Percentiles rank a stretch among this genome's conserved stretches.
Conservation (phyloP, 2,113 vertebrate species). For the Chunga burmeisteri region DNA sequence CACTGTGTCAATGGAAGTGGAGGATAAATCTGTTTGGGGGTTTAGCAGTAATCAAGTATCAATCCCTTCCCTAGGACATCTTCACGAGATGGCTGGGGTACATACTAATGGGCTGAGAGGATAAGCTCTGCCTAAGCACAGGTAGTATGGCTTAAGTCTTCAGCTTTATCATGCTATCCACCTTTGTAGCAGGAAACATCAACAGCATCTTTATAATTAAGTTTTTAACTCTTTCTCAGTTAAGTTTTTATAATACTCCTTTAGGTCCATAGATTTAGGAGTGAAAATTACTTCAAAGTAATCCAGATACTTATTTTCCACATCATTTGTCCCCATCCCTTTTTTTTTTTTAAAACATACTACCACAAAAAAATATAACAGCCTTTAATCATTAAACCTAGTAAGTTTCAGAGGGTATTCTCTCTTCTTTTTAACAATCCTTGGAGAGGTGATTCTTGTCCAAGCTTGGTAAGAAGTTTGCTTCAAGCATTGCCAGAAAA, state of each 20-base stretch:
- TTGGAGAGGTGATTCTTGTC: background rate
- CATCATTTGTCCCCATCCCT: background rate
- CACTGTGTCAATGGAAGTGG: background rate
- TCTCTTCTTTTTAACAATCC: background rate
- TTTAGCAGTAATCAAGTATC: fast-evolving
- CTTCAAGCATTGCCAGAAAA: conserved; percentile 35
- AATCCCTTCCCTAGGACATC: background rate
- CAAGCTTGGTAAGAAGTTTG: background rate
- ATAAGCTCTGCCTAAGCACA: background rate
- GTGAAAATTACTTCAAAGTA: background rate
- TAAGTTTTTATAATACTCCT: background rate
- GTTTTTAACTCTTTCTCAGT: background rate
- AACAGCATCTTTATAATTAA: background rate
- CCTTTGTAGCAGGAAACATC: background rate
- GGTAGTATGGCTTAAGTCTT: background rate
- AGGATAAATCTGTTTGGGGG: background rate
- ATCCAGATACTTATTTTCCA: background rate
- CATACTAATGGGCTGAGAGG: background rate
- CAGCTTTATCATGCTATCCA: background rate
- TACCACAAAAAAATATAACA: background rate
- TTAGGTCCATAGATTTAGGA: background rate
- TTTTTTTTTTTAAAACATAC: background rate
- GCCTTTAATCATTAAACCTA: background rate
- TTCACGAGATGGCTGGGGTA: background rate
- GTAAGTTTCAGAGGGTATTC: background rate